These are phyloP conservation scores for Marisa cornuarietis DNA, from an alignment of 1,140 invertebrate genomes.

Conservation along the genomic window DNA sequence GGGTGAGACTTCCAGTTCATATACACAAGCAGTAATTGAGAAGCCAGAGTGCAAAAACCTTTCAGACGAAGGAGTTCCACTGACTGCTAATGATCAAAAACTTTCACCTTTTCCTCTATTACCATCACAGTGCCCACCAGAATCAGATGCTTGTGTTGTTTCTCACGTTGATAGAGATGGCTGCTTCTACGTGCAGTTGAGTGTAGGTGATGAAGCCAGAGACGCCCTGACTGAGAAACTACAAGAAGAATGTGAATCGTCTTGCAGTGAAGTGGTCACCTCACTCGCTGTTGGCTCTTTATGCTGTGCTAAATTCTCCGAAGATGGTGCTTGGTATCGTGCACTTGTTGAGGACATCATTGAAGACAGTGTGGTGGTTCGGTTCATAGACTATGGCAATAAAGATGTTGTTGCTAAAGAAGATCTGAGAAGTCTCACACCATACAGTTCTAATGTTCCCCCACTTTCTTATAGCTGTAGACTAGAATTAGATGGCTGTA, in stretches of 20 bases:
- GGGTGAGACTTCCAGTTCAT: not conserved
- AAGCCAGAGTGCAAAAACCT: not conserved
- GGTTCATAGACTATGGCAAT: conserved; percentile 71
- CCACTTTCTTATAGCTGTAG: conserved; percentile 24
- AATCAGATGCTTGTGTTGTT: conserved; percentile 34
- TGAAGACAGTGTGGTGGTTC: conserved; percentile 71
- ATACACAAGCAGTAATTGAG: not conserved
- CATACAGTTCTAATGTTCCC: conserved; percentile 70
- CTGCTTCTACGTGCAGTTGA: conserved; percentile 67
- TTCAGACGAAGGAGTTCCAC: not conserved
- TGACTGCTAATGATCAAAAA: too few species aligned
- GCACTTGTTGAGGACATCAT: conserved; percentile 78
- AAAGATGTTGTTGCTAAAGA: conserved; percentile 72
- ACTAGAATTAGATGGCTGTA: conserved; percentile 13
- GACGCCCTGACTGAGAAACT: conserved; percentile 70
- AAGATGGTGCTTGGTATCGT: conserved; percentile 82
- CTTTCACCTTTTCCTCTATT: conserved; percentile 1
- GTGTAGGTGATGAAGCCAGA: conserved; percentile 39
- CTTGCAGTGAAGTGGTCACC: not conserved
- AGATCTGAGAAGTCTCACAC: conserved; percentile 78
- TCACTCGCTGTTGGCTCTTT: conserved; percentile 67
- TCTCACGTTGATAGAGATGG: conserved; percentile 53
- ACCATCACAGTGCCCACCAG: conserved; percentile 29
- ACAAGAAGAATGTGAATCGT: conserved; percentile 32
- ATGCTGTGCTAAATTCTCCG: conserved; percentile 78